Percentiles rank a stretch among this genome's conserved stretches.
phyloP scores from a whole-genome alignment of 2,113 vertebrate species.

The Cygnus atratus region DNA sequence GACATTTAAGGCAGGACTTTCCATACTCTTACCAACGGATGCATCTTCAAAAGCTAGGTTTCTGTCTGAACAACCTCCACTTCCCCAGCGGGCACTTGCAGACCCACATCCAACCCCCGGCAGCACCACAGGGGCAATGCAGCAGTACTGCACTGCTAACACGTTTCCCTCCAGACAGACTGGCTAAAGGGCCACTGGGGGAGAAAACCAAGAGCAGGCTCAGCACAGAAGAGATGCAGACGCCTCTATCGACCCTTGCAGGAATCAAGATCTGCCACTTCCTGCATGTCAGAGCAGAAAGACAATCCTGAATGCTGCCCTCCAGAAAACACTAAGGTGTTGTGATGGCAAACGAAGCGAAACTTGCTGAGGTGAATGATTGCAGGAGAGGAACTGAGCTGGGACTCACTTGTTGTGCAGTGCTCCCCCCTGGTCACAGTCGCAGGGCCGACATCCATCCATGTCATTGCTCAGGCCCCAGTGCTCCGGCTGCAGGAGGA shows the following conservation, averaged over 20 bases:
- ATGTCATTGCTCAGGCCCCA: slow-evolving; percentile 97
- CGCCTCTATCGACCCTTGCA: background rate
- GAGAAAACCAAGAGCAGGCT: background rate
- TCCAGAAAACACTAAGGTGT: background rate
- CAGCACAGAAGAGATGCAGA: background rate
- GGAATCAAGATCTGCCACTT: background rate
- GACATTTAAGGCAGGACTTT: background rate
- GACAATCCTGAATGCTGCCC: background rate
- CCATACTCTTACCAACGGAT: background rate
- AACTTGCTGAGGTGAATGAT: background rate
- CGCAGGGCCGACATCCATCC: slow-evolving; percentile 94
- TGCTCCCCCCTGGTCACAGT: slow-evolving; percentile 92
- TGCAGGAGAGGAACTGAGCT: background rate
- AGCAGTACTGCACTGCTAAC: accelerated
- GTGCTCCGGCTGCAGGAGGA: slow-evolving; percentile 84
- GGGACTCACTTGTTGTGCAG: slow-evolving; percentile 88
- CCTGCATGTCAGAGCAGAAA: background rate
- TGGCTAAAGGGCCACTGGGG: background rate
- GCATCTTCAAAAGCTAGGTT: background rate
- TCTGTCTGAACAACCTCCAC: background rate
- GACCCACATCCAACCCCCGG: background rate
- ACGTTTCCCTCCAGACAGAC: accelerated
- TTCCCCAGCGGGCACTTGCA: background rate
- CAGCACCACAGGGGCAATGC: background rate
- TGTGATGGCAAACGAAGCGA: background rate